Percentiles rank a stretch among this genome's conserved stretches.
Evolutionary conservation across 2,797 vertebrate genomes (phyloP).

Genomic region (Linurgus olivaceus): DNA sequence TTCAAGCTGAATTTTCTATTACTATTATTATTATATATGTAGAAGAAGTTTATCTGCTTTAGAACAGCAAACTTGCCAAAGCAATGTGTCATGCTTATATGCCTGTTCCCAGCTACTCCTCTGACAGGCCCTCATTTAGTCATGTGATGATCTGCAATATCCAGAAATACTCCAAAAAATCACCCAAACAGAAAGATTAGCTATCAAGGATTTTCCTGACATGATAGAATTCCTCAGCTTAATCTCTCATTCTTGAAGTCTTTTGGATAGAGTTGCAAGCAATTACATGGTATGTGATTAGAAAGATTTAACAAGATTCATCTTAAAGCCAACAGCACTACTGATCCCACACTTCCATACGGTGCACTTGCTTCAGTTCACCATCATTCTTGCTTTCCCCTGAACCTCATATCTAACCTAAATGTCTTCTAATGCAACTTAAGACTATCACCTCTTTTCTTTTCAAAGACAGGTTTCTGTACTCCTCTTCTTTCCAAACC

Average conservation of each 20-base stretch:
- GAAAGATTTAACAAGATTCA: not conserved
- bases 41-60: not conserved
- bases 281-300: not conserved
- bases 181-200: not conserved
- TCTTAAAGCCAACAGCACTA: not conserved
- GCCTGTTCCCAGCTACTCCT: rapidly evolving
- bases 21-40: not conserved
- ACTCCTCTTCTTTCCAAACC: not conserved
- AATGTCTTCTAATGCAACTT: not conserved
- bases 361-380: not conserved
- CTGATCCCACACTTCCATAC: not conserved
- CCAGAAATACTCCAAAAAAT: not conserved
- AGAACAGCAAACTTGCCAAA: not conserved
- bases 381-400: not conserved
- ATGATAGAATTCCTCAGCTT: not conserved
- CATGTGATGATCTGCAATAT: not conserved
- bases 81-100: not conserved
- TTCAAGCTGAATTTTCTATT: not conserved
- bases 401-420: not conserved
- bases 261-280: not conserved
- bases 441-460: not conserved
- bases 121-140: not conserved
- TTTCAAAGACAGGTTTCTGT: not conserved
- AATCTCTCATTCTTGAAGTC: not conserved
- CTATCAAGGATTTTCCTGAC: not conserved